phyloP scores from a whole-genome alignment of 2,888 invertebrate genomes.

The Sericinus montela region DNA sequence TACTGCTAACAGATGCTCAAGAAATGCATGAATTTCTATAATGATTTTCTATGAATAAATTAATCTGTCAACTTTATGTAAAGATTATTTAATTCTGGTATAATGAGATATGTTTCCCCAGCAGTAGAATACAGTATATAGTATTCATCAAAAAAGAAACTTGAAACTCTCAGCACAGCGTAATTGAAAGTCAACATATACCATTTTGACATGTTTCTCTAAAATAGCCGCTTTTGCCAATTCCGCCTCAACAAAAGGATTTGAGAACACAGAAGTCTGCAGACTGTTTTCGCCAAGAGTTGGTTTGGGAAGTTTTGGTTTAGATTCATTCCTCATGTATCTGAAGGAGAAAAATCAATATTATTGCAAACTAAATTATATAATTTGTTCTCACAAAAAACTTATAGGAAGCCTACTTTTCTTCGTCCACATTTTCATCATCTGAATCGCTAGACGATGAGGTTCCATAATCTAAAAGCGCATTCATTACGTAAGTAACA shows the following conservation, averaged over 20 bases:
- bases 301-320: slow-evolving; percentile 81
- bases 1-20: too few species aligned
- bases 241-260: slow-evolving; percentile 92
- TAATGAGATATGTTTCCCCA: too few species aligned
- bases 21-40: too few species aligned
- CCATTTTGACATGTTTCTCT: slow-evolving; percentile 96
- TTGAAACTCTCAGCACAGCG: too few species aligned
- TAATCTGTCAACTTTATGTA: too few species aligned
- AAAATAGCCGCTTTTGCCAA: slow-evolving; percentile 91
- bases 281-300: slow-evolving; percentile 77
- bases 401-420: slow-evolving; percentile 64
- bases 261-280: slow-evolving; percentile 89
- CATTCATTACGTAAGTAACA: slow-evolving; percentile 68
- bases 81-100: too few species aligned
- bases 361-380: not conserved
- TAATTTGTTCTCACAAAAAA: not conserved
- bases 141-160: too few species aligned
- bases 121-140: not conserved
- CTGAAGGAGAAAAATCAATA: slow-evolving; percentile 25
- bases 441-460: slow-evolving; percentile 70
- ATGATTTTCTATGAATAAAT: too few species aligned
- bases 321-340: slow-evolving; percentile 32
- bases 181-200: slow-evolving; percentile 75
- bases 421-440: slow-evolving; percentile 52
- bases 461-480: slow-evolving; percentile 83